These are phyloP conservation scores for Prietella phreatophila DNA, from an alignment of 2,113 vertebrate species.

Conservation along the genomic window DNA sequence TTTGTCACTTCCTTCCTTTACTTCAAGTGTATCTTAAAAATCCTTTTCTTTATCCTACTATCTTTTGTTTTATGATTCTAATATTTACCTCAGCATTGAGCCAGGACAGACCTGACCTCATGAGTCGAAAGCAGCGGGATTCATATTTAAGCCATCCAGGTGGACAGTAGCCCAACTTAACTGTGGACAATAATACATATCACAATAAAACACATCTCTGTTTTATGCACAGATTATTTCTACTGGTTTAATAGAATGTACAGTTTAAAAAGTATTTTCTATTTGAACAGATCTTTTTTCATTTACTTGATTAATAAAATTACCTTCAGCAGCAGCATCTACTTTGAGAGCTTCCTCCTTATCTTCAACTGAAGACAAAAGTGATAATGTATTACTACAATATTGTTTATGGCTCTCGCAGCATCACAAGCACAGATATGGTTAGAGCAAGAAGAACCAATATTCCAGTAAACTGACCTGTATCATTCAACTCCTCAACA, in stretches of 20 bases:
- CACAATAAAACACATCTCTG: not conserved
- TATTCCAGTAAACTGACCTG: not conserved
- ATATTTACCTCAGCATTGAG: constrained; percentile 26
- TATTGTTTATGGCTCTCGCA: not conserved
- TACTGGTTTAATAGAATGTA: not conserved
- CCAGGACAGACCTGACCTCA: not conserved
- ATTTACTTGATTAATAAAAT: not conserved
- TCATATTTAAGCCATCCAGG: not conserved
- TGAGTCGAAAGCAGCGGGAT: constrained; percentile 10
- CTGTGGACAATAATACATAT: not conserved
- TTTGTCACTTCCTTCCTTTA: not conserved
- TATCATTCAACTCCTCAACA: not conserved
- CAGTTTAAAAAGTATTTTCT: not conserved
- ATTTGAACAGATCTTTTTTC: not conserved
- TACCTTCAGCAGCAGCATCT: not conserved
- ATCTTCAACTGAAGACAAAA: constrained; percentile 9
- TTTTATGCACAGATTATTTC: not conserved
- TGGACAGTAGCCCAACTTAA: not conserved
- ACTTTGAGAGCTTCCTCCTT: not conserved
- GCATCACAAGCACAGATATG: not conserved
- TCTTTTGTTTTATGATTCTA: not conserved
- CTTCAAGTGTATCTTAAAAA: not conserved
- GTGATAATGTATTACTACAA: not conserved
- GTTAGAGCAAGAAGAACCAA: not conserved
- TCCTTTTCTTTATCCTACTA: not conserved